Conservation (phyloP, 2,797 vertebrate genomes). For the Catostomus latipinnis region DNA sequence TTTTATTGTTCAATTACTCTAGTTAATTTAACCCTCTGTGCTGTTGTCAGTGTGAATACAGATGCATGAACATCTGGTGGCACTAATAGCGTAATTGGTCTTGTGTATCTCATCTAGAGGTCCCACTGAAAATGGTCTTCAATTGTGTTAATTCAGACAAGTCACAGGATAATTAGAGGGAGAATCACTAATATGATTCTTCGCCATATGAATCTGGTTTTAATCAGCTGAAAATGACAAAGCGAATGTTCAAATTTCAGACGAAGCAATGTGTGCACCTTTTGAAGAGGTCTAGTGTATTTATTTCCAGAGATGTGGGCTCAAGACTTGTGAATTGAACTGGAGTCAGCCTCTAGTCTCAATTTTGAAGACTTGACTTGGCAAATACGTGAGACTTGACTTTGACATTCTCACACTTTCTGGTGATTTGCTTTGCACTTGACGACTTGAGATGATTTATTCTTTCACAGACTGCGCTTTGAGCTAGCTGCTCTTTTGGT, state of each 20-base stretch:
- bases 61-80: slow-evolving; percentile 75
- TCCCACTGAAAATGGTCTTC: slow-evolving; percentile 65
- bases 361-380: slow-evolving; percentile 8
- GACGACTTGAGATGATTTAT: neutral
- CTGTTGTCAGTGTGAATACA: slow-evolving; percentile 68
- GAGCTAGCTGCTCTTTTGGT: neutral
- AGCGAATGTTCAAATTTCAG: neutral
- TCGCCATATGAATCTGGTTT: slow-evolving; percentile 42
- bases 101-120: slow-evolving; percentile 67
- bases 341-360: neutral
- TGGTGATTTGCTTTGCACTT: neutral
- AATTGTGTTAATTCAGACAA: slow-evolving; percentile 73
- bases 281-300: neutral
- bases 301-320: neutral
- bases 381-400: neutral
- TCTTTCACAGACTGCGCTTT: neutral
- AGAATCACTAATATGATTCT: slow-evolving; percentile 47
- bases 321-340: slow-evolving; percentile 7
- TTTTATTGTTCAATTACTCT: slow-evolving; percentile 70
- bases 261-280: neutral
- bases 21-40: slow-evolving; percentile 69
- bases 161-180: slow-evolving; percentile 56
- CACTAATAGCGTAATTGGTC: slow-evolving; percentile 66
- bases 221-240: slow-evolving; percentile 36
- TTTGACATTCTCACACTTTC: slow-evolving; percentile 4